Conservation (phyloP, 1,140 invertebrate genomes). For the Trachelipus rathkii region DNA sequence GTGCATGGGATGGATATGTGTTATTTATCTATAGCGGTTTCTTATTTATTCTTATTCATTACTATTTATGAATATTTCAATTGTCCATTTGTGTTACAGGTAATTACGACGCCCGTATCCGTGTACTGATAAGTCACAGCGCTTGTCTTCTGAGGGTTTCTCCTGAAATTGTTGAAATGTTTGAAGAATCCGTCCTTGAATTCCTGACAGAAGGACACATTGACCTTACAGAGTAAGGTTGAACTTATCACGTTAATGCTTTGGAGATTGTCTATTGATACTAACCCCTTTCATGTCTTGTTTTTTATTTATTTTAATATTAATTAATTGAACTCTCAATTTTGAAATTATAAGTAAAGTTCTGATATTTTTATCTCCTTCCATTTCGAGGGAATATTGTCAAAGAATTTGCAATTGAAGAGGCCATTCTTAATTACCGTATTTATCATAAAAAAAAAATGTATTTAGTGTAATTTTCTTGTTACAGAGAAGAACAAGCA, state of each 20-base stretch:
- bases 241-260: slow-evolving; percentile 21
- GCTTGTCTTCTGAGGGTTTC: slow-evolving; percentile 57
- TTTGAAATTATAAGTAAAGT: neutral
- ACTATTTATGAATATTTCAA: neutral
- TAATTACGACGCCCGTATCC: slow-evolving; percentile 62
- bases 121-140: slow-evolving; percentile 59
- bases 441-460: neutral
- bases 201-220: slow-evolving; percentile 51
- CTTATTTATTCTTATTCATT: too few species aligned
- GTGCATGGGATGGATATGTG: too few species aligned
- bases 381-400: neutral
- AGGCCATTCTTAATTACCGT: neutral
- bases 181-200: slow-evolving; percentile 53
- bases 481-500: slow-evolving; percentile 45
- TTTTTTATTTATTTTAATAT: neutral
- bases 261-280: slow-evolving; percentile 22
- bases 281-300: neutral
- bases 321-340: neutral
- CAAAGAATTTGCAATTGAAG: neutral
- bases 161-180: slow-evolving; percentile 53
- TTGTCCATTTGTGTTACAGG: slow-evolving; percentile 50
- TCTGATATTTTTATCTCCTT: neutral
- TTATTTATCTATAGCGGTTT: too few species aligned
- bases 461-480: neutral
- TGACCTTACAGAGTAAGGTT: slow-evolving; percentile 48